Base-by-base conservation (phyloP, 2,113 vertebrate genomes). In the Engystomops pustulosus region DNA sequence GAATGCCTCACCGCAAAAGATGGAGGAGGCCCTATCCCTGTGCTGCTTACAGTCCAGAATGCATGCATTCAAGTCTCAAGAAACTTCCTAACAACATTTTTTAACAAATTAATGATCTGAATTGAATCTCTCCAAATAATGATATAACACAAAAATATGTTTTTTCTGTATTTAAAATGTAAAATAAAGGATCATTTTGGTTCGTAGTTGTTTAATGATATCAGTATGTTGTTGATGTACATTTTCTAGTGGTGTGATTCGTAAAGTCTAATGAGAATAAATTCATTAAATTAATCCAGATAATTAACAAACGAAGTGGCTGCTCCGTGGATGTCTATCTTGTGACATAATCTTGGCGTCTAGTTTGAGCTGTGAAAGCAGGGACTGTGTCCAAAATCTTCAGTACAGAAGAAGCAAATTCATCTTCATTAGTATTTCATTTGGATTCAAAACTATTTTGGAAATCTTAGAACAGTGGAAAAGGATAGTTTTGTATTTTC, bases 371-470 rank as follows among this genome's bases (percentile, higher is more conserved):
- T 87, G 81, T 88, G 87, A 83, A 91, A 91, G 87, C 86, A 86
- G 90, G 93, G 91, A 89, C 90, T 88, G 58, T 85, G 88, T 93
- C 89, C 88, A 95, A 92, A 96, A 91, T 30, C 74, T 79, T 87
- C 89, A 81, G 88, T 84, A 88, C 91, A 88, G 88, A 87, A 90
- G 88, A 90, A 91, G 88, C 90, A 95, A 94, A 95, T 94, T 93
- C 83, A 92, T 95, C 93, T 95, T 96, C 92, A 94, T 95, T 94
- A 93, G 84, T 88, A 88, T 89, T 89, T 91, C 80, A 90, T 91
- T 86, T 90, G 88, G 88, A 87, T 90, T 87, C 88, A 86, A 89
- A 68, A 86, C 86, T 91, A 84, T 87, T 89, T 77, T 89, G 85
- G 36, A 88, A 89, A 77, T 86, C 86, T 90, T 92, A 92, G 91